Conservation (phyloP, 2,888 invertebrate species). For the Bellardia bayeri region DNA sequence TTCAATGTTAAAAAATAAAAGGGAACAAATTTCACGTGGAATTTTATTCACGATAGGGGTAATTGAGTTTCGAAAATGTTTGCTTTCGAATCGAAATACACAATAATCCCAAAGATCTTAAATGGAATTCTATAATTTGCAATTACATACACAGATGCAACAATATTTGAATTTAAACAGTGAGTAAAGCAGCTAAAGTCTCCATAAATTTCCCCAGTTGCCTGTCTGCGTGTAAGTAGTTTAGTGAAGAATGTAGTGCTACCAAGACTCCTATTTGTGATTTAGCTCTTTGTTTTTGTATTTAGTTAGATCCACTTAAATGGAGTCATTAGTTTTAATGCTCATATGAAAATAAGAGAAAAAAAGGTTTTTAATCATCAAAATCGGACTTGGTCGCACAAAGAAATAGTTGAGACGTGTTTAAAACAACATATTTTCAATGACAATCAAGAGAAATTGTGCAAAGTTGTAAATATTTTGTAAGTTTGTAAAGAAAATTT, state of each 20-base stretch:
- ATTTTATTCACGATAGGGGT: too few relatives aligned
- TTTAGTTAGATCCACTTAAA: slow-evolving; percentile 58
- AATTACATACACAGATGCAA: too few relatives aligned
- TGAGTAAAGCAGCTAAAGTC: slow-evolving; percentile 21
- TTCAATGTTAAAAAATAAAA: too few relatives aligned
- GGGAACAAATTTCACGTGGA: too few relatives aligned
- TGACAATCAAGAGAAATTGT: slow-evolving; percentile 71
- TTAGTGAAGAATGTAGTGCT: slow-evolving; percentile 57
- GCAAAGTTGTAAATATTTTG: slow-evolving; percentile 72
- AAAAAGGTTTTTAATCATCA: background rate
- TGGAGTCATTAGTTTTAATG: slow-evolving; percentile 71
- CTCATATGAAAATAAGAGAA: background rate
- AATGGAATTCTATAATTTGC: too few relatives aligned
- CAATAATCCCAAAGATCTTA: too few relatives aligned
- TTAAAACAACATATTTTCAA: slow-evolving; percentile 67
- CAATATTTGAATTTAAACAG: background rate
- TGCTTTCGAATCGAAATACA: too few relatives aligned
- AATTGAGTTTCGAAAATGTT: too few relatives aligned
- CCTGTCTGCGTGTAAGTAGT: background rate
- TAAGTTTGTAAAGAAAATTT: slow-evolving; percentile 47
- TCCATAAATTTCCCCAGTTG: slow-evolving; percentile 30
- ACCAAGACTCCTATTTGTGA: slow-evolving; percentile 49
- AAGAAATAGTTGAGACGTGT: slow-evolving; percentile 68
- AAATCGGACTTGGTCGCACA: slow-evolving; percentile 54
- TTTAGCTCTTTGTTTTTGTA: slow-evolving; percentile 44